Base-by-base conservation (phyloP, 2,113 vertebrate genomes). In the Dipodomys spectabilis region DNA sequence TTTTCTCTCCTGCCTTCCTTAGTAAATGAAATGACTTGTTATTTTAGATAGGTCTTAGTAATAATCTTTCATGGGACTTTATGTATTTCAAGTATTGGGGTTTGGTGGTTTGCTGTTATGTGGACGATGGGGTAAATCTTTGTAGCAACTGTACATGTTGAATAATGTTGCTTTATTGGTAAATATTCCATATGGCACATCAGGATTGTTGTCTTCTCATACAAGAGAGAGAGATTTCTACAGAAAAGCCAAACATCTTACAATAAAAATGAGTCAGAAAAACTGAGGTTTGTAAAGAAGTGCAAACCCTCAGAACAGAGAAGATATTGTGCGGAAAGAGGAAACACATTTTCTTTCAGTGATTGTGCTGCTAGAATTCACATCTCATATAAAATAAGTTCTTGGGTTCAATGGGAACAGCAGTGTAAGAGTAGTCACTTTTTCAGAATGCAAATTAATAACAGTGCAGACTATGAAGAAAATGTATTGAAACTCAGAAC, bases 401-500 rank as follows among this genome's bases (percentile, higher is more conserved):
- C 53, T 77, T 89, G 53, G 39, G 62, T 92, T 86, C n/a, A 71
- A n/a, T 83, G 44, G 94, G 12, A 88, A 87, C 2, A 82, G 44
- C 65, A 89, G 65, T 91, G 23, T 92, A 91, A 30, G 20, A 32
- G 67, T 92, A 92, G 83, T 83, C 39, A 35, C 73, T 92, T 96
- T 53, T 86, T 95, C 49, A 94, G 85, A 95, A 88, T 93, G 74
- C 20, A 95, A 88, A 94, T 94, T 95, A 93, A 89, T 86, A 88
- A 84, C 84, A 94, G 67, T 89, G 27, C 15, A 32, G 88, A 69
- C 45, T 90, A 86, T 49, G 28, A 39, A 53, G 44, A 69, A 95
- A 92, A 86, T 79, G 75, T 93, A 95, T 95, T 95, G 92, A 97
- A 95, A 86, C 72, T 82, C 28, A 93, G 69, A 90, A 95, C 62